These are phyloP conservation scores for Chaetorhynchus papuensis DNA, from an alignment of 2,113 vertebrate genomes.

Conservation along the genomic window DNA sequence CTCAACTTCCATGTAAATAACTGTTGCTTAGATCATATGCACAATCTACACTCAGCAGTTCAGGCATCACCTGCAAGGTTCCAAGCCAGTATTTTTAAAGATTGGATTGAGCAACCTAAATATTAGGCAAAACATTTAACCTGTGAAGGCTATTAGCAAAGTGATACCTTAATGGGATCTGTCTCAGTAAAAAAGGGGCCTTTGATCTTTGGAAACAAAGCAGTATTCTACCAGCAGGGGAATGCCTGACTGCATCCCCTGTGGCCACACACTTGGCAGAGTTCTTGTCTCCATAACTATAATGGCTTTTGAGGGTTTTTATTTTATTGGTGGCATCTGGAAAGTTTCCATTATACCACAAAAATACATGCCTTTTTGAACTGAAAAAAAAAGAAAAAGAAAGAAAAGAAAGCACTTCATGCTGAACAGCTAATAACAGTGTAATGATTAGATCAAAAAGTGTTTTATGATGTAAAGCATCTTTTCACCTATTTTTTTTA, in stretches of 20 bases:
- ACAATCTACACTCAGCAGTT: background rate
- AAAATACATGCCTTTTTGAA: background rate
- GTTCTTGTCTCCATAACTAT: background rate
- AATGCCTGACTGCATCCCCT: background rate
- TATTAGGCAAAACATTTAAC: background rate
- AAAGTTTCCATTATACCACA: background rate
- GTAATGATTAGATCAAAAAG: background rate
- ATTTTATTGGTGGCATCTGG: background rate
- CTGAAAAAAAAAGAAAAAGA: background rate
- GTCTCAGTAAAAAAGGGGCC: background rate
- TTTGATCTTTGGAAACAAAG: slow-evolving; percentile 4
- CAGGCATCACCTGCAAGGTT: background rate
- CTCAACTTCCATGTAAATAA: background rate
- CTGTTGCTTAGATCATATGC: background rate
- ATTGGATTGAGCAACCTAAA: background rate
- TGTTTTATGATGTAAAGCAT: background rate
- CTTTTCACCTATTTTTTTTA: background rate
- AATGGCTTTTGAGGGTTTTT: background rate
- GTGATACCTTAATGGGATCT: background rate
- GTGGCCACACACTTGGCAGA: background rate
- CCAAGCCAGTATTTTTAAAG: background rate
- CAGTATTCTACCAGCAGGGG: background rate
- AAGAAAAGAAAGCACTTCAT: background rate
- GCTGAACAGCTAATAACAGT: background rate
- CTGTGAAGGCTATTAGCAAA: background rate